These are phyloP conservation scores for Andricus grossulariae DNA, from an alignment of 1,140 invertebrate species.

Conservation along the genomic window DNA sequence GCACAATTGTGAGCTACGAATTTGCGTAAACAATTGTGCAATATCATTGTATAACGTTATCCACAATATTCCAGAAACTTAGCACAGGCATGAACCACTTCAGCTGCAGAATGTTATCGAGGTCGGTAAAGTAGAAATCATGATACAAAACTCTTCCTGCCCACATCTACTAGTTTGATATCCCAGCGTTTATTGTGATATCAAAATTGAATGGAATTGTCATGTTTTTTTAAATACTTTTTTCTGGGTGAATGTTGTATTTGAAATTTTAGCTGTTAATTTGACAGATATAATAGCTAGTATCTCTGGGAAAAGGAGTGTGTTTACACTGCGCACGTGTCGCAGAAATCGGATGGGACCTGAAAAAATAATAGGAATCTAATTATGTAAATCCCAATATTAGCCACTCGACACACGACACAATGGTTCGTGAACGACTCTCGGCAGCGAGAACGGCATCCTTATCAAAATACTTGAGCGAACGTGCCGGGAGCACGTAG, in stretches of 20 bases:
- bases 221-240: no score
- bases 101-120: no score
- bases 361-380: conserved; percentile 68
- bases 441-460: conserved; percentile 45
- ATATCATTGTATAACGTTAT: no score
- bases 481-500: conserved; percentile 63
- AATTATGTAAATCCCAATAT: conserved; percentile 71
- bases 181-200: no score
- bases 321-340: conserved; percentile 64
- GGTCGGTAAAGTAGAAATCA: no score
- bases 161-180: no score
- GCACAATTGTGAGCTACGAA: no score
- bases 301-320: conserved; percentile 6
- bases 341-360: conserved; percentile 51
- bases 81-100: no score
- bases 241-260: neutral
- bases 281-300: neutral
- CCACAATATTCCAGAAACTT: no score
- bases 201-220: no score
- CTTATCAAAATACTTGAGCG: conserved; percentile 69
- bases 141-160: no score
- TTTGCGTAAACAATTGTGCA: no score
- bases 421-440: conserved; percentile 43
- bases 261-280: neutral
- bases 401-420: conserved; percentile 50